phyloP scores from a whole-genome alignment of 2,797 vertebrate genomes.

The Leptodactylus fallax region DNA sequence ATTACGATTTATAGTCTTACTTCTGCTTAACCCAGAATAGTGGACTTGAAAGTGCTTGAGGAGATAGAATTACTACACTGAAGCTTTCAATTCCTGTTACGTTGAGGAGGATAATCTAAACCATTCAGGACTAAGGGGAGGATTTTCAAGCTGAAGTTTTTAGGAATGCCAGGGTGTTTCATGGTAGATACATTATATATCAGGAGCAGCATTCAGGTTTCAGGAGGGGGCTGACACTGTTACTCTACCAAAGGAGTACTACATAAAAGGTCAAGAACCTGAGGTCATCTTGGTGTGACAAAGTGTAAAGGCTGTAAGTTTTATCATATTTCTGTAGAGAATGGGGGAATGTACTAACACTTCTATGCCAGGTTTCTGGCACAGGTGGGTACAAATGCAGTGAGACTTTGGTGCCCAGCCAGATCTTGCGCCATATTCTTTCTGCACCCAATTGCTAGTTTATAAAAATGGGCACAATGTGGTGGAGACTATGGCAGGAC shows the following conservation, averaged over 20 bases:
- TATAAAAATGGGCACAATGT: no score
- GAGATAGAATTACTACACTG: conserved; percentile 46
- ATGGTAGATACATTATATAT: not conserved
- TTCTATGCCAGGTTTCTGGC: no score
- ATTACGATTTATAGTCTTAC: conserved; percentile 30
- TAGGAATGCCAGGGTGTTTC: conserved; percentile 14
- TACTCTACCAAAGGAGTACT: not conserved
- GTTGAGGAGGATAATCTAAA: conserved; percentile 50
- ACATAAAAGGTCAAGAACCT: not conserved
- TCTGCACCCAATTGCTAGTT: no score
- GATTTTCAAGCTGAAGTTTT: conserved; percentile 20
- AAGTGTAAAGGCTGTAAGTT: not conserved
- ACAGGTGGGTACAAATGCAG: no score
- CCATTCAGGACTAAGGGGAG: conserved; percentile 17
- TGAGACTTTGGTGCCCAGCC: no score
- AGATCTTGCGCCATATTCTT: no score
- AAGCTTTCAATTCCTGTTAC: conserved; percentile 47
- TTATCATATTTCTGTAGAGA: no score
- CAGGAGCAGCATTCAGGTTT: not conserved
- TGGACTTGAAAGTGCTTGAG: conserved; percentile 33
- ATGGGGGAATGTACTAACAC: no score
- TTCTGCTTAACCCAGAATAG: conserved; percentile 38
- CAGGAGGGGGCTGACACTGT: not conserved
- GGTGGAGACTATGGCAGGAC: no score
- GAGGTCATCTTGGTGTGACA: not conserved